phyloP scores from a whole-genome alignment of 2,797 vertebrate species.

The Telmatherina bonti region DNA sequence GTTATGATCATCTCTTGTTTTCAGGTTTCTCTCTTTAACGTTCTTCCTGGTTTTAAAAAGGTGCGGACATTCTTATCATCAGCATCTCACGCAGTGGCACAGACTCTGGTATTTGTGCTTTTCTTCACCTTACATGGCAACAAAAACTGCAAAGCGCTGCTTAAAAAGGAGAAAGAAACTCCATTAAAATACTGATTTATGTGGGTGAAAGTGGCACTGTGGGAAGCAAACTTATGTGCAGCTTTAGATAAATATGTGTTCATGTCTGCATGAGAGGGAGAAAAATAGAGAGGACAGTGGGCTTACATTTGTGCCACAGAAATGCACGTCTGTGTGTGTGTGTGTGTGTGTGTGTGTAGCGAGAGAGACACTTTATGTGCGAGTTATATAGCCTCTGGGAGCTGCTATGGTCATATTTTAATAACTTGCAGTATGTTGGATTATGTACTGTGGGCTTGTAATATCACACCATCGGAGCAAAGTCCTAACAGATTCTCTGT shows the following conservation, averaged over 20 bases:
- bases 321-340: constrained; percentile 51
- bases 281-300: constrained; percentile 39
- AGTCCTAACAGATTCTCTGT: constrained; percentile 72
- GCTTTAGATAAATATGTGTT: constrained; percentile 57
- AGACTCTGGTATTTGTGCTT: constrained; percentile 9
- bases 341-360: no score
- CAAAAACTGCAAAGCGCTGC: constrained; percentile 32
- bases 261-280: constrained; percentile 27
- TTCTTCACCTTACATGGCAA: constrained; percentile 40
- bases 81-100: constrained; percentile 35
- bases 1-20: constrained; percentile 57
- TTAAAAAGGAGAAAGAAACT: constrained; percentile 47
- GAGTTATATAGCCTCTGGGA: constrained; percentile 76
- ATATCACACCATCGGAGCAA: constrained; percentile 77
- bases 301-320: constrained; percentile 64
- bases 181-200: constrained; percentile 63
- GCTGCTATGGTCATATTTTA: constrained; percentile 83
- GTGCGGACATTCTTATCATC: constrained; percentile 46
- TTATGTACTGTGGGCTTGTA: constrained; percentile 82
- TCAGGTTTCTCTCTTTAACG: constrained; percentile 39
- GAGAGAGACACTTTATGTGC: constrained; percentile 60
- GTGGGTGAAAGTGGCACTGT: constrained; percentile 39
- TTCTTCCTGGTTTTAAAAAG: constrained; percentile 54
- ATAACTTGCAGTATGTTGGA: constrained; percentile 81
- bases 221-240: constrained; percentile 26